Conservation (phyloP, 2,888 invertebrate species). For the Sepioteuthis lessoniana region DNA sequence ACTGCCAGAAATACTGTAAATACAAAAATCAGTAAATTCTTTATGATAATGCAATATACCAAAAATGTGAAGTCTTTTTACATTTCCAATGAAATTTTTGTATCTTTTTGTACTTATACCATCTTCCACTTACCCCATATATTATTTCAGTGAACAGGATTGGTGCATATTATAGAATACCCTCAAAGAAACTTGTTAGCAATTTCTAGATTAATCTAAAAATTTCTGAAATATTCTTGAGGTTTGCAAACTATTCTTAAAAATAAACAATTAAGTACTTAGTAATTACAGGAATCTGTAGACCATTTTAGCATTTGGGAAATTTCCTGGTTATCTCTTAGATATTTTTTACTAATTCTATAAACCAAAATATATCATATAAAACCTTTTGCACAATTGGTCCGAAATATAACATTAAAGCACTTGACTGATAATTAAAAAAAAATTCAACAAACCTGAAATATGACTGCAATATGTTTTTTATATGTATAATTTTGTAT, state of each 20-base stretch:
- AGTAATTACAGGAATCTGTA: neutral
- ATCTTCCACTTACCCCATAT: neutral
- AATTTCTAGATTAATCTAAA: neutral
- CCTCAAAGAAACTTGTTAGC: neutral
- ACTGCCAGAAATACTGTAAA: slow-evolving; percentile 14
- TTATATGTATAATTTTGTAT: neutral
- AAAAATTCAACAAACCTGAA: neutral
- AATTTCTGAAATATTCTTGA: neutral
- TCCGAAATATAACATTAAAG: neutral
- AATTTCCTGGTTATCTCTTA: neutral
- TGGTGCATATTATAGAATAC: neutral
- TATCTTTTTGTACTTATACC: neutral
- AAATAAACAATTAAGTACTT: too few relatives aligned
- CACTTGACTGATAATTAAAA: too few relatives aligned
- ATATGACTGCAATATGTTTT: neutral
- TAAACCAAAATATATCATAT: neutral
- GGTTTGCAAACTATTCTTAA: too few relatives aligned
- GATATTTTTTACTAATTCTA: neutral
- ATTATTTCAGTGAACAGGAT: neutral
- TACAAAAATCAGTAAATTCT: neutral
- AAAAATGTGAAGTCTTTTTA: neutral
- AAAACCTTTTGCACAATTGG: neutral
- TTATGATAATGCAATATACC: neutral
- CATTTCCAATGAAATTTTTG: neutral
- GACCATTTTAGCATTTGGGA: neutral